These are phyloP conservation scores for Anthophora plumipes DNA, from an alignment of 2,888 invertebrate species.

Conservation along the genomic window DNA sequence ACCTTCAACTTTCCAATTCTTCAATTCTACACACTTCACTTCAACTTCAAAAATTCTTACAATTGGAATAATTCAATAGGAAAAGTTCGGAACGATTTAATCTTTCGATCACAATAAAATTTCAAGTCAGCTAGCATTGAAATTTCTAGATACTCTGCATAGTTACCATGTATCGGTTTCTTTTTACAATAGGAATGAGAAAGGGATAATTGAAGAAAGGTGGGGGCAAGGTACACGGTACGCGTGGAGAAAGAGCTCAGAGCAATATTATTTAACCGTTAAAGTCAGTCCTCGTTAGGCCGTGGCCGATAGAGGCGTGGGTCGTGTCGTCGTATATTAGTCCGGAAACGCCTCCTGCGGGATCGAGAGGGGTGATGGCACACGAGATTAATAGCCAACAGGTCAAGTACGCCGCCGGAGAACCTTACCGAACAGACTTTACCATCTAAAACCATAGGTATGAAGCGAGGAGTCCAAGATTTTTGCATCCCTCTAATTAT, in stretches of 20 bases:
- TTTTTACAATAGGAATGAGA: too few relatives aligned
- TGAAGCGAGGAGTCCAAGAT: too few relatives aligned
- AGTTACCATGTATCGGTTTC: too few relatives aligned
- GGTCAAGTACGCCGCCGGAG: conserved; percentile 72
- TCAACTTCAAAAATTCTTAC: too few relatives aligned
- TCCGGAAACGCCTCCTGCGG: conserved; percentile 76
- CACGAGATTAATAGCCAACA: conserved; percentile 77
- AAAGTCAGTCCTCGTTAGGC: conserved; percentile 80
- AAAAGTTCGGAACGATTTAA: too few relatives aligned
- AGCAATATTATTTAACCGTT: conserved; percentile 81
- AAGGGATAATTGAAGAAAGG: background rate
- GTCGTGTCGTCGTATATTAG: conserved; percentile 81
- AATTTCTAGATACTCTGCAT: too few relatives aligned
- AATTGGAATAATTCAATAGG: too few relatives aligned
- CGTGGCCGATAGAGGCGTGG: conserved; percentile 79
- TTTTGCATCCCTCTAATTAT: too few relatives aligned
- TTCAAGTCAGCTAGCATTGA: too few relatives aligned
- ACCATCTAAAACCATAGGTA: conserved; percentile 59
- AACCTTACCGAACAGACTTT: conserved; percentile 62
- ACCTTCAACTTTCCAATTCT: too few relatives aligned
- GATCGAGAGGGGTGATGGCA: conserved; percentile 74
- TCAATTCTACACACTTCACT: too few relatives aligned
- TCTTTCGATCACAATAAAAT: too few relatives aligned
- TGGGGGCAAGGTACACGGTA: background rate
- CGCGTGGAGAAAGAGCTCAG: conserved; percentile 50